phyloP scores from a whole-genome alignment of 2,797 vertebrate species.

The Schizopygopsis pylzovi region DNA sequence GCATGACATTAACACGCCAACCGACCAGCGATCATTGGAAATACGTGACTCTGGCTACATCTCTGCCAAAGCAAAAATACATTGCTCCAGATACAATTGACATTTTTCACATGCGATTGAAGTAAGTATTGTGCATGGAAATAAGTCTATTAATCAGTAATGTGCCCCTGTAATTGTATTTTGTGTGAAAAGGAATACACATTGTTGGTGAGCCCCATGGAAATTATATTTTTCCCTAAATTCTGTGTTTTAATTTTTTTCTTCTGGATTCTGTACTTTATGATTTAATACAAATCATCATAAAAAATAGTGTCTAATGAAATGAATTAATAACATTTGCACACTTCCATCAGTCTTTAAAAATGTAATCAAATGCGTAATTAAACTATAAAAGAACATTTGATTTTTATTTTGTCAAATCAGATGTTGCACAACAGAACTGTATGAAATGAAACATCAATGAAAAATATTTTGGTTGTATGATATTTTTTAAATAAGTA shows the following conservation, averaged over 20 bases:
- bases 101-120: background rate
- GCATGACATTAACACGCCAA: background rate
- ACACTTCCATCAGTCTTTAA: no score
- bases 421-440: background rate
- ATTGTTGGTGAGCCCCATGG: background rate
- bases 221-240: no score
- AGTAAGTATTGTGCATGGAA: background rate
- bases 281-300: no score
- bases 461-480: background rate
- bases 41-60: background rate
- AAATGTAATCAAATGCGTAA: no score
- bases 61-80: background rate
- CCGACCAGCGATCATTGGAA: background rate
- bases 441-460: background rate
- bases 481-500: background rate
- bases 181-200: background rate
- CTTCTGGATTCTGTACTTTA: no score
- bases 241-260: background rate
- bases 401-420: no score
- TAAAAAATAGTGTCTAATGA: no score
- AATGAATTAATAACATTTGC: no score
- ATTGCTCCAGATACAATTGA: background rate
- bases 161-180: background rate
- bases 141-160: background rate
- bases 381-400: no score